Conservation (phyloP, 2,797 vertebrate species). For the Argyrosomus regius region DNA sequence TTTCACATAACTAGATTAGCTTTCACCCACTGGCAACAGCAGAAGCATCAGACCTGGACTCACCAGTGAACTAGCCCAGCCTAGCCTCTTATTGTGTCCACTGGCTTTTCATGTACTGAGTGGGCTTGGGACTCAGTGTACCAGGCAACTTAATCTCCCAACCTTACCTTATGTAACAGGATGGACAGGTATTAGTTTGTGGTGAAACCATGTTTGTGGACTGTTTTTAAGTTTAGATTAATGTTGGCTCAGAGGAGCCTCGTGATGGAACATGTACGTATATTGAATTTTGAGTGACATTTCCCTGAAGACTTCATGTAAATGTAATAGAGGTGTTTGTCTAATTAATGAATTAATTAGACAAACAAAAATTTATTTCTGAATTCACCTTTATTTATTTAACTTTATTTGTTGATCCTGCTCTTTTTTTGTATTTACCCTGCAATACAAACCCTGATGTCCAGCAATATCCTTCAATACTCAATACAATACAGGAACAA, state of each 20-base stretch:
- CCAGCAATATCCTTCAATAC: no score
- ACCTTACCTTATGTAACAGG: not conserved
- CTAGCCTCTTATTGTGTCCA: not conserved
- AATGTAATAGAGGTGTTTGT: not conserved
- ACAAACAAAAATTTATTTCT: no score
- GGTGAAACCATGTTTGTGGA: not conserved
- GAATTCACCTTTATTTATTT: no score
- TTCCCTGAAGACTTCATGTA: not conserved
- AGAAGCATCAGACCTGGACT: slow-evolving; percentile 13
- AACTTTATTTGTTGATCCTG: no score
- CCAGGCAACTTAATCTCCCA: slow-evolving; percentile 9
- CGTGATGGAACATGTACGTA: no score
- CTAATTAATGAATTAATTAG: no score
- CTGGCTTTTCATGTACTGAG: not conserved
- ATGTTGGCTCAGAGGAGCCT: no score
- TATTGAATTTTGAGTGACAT: not conserved
- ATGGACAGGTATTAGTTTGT: not conserved
- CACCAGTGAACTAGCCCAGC: not conserved
- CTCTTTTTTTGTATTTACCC: no score
- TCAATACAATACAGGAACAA: no score
- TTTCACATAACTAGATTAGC: slow-evolving; percentile 64
- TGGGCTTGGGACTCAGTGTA: slow-evolving; percentile 1
- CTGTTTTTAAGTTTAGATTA: not conserved
- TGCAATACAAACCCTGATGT: no score
- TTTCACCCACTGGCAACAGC: slow-evolving; percentile 8